Evolutionary conservation across 2,797 vertebrate species (phyloP), one percentile per base, ranked within the genome.

Genomic region (Anas acuta): DNA sequence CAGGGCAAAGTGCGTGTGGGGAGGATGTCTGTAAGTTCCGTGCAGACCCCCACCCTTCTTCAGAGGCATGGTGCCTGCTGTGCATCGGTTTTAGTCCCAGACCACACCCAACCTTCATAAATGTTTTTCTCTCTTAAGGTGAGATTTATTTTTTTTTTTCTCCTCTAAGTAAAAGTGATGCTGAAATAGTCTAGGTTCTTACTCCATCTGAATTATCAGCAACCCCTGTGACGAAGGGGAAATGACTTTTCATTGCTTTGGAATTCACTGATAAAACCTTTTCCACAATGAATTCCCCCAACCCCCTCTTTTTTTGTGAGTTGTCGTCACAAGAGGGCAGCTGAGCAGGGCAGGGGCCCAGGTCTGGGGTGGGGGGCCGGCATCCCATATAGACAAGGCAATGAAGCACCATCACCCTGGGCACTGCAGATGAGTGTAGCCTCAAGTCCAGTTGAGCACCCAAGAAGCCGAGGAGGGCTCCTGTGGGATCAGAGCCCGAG

Each of bases 251-350:
- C 89, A 90, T 87, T 91, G 73, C 51, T 79, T 80, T 7, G 37
- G 61, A 95, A 93, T 82, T 89, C 84, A 85, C 57, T 85, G 79
- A 90, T 96, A 88, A 96, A 90, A 81, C 76, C 62, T 95, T 92
- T 88, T 70, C 81, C 9, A 3, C 92, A 81, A 92, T 72, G 54
- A 91, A 92, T 85, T 91, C 41, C 41, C 41, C 41, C 41, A 41
- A 41, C 33, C 47, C 47, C 47, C 47, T 47, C 22, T 47, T 47
- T 45, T 47, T 23, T 7, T 10, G 21, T 22, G 47, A 49, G 22
- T 13, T 49, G 22, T 13, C 6, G 6, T 43, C 41, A 49, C 21
- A 49, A 7, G 47, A 49, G 8, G 30, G 47, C 53, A 1, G 22
- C 66, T 30, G 28, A 73, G 30, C 56, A 73, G 28, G 78, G 70